Evolutionary conservation across 1,140 invertebrate genomes (phyloP).

Genomic region (Microplitis mediator): DNA sequence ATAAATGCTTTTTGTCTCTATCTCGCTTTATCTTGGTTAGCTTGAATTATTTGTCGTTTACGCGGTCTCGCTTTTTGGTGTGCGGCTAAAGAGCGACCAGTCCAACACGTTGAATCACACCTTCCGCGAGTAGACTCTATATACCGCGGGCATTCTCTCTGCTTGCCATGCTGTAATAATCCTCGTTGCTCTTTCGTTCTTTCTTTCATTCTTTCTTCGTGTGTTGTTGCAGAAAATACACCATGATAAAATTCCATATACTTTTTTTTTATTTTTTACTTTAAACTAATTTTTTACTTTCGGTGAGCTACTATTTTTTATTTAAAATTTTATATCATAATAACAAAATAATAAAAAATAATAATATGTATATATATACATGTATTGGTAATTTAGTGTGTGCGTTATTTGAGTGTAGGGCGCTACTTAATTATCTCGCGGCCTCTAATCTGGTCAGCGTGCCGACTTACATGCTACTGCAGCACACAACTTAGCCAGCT

Average conservation of each 20-base stretch:
- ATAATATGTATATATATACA: no score
- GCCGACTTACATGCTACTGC: constrained; percentile 57
- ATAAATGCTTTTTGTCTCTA: constrained; percentile 27
- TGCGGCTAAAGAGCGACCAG: constrained; percentile 28
- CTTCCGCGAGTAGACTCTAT: constrained; percentile 53
- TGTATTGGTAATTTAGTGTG: constrained; percentile 16
- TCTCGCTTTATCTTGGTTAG: constrained; percentile 26
- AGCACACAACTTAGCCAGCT: background rate
- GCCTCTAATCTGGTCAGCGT: constrained; percentile 57
- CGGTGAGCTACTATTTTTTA: no score
- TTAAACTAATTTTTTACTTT: no score
- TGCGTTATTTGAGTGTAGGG: constrained; percentile 54
- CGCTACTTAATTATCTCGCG: constrained; percentile 61
- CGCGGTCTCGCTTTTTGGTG: constrained; percentile 3
- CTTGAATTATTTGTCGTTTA: background rate
- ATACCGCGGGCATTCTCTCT: constrained; percentile 47
- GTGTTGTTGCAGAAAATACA: no score
- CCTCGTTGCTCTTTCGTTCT: background rate
- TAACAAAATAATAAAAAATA: no score
- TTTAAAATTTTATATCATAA: no score
- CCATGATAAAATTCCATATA: no score
- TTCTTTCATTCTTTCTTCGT: background rate
- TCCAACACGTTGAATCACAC: constrained; percentile 61
- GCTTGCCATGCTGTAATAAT: constrained; percentile 21
- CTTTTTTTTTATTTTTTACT: no score